A percentile compares a stretch with the other conserved stretches of the same genome.
These are phyloP conservation scores for Harpalus rufipes DNA, from an alignment of 2,888 invertebrate species.

Conservation along the genomic window DNA sequence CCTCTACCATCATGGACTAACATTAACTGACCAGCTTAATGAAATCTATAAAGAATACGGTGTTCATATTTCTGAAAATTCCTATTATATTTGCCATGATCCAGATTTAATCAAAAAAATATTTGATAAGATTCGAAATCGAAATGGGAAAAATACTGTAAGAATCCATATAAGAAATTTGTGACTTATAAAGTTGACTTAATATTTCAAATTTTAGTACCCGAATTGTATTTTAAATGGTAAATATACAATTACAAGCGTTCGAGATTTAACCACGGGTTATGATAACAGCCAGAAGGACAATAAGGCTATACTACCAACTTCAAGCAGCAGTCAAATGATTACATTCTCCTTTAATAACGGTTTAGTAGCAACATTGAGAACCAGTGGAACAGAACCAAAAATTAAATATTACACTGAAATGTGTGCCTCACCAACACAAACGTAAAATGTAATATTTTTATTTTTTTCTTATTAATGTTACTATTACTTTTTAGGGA, in stretches of 20 bases:
- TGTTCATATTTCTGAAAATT: constrained; percentile 91
- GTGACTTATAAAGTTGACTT: not conserved
- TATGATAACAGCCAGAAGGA: constrained; percentile 86
- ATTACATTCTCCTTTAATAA: constrained; percentile 94
- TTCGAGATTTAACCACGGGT: constrained; percentile 95
- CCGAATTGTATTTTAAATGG: constrained; percentile 82
- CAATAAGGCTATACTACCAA: constrained; percentile 85
- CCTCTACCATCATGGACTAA: constrained; percentile 81
- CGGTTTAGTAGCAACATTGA: constrained; percentile 91
- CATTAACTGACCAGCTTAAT: constrained; percentile 83
- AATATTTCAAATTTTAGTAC: constrained; percentile 80
- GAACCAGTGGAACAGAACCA: constrained; percentile 99
- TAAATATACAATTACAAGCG: constrained; percentile 82
- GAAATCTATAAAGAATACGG: constrained; percentile 92
- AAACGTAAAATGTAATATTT: constrained; percentile 78
- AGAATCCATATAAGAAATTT: constrained; percentile 1
- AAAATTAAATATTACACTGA: constrained; percentile 99
- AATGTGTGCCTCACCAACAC: constrained; percentile 84
- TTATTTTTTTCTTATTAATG: constrained; percentile 16
- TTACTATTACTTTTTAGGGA: constrained; percentile 80
- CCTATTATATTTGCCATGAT: constrained; percentile 94
- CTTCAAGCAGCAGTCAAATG: constrained; percentile 89
- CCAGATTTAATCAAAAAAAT: constrained; percentile 84
- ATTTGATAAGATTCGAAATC: constrained; percentile 91
- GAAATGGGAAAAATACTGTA: constrained; percentile 75